Evolutionary conservation across 2,888 invertebrate species (phyloP), one percentile per base, ranked within the genome.

Genomic region (Drosophila robusta): DNA sequence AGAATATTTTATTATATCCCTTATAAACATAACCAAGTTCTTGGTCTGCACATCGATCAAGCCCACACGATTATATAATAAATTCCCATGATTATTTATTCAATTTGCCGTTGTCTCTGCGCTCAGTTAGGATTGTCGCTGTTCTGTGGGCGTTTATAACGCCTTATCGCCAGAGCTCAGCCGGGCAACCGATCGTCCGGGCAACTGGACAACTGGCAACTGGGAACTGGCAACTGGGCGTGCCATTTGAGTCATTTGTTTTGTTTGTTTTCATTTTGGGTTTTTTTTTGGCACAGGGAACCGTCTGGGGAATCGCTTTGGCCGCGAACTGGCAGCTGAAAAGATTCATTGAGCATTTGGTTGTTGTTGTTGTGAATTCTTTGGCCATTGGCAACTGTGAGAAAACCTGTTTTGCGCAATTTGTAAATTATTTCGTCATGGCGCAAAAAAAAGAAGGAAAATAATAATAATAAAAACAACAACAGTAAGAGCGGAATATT

Each of bases 391-490:
- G 46, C 36, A 18, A 41, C 29, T 34, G 42, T 55, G 50, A 18
- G 14, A 18, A 81, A 82, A 82, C 81, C 82, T 34, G 81, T 81
- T 81, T 76, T 68, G 64, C 67, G 69, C 80, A 85, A 82, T 85
- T 81, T 85, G 81, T 82, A 85, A 75, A 82, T 85, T 80, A 70
- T 82, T 77, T 77, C 82, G 77, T 81, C 85, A 85, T 77, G 74
- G 73, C 66, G 63, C 42, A 73, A 64, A 61, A 58, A 50, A 63
- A 47, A 49, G 29, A 67, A 11, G 34, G 12, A 11, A 34, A 12
- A 34, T 34, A 34, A 12, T 34, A 34, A 12, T 34, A 34, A 34
- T 12, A 56, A 65, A 51, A 62, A 57, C 41, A 71, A 64, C 26
- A 50, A 47, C 22, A 24, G 38, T 14, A n/a, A 32, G 55, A 55